Evolutionary conservation across 2,113 vertebrate genomes (phyloP).

Genomic region (Corvus hawaiiensis): DNA sequence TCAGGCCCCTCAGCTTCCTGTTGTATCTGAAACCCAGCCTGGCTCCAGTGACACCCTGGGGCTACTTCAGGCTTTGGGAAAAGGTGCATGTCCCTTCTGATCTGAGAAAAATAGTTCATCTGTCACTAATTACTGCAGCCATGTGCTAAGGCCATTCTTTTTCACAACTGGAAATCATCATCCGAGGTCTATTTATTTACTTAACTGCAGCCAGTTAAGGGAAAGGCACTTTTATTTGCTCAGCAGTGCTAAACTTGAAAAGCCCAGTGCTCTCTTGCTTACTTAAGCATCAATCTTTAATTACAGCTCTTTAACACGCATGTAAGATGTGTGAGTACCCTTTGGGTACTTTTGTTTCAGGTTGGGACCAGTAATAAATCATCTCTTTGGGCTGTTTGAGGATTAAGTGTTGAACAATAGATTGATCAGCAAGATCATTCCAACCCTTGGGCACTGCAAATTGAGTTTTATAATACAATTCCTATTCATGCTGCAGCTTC

Average conservation of each 20-base stretch:
- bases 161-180: not conserved
- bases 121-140: not conserved
- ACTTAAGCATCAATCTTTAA: not conserved
- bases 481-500: not conserved
- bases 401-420: not conserved
- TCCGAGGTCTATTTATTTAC: not conserved
- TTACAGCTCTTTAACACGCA: not conserved
- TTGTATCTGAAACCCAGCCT: not conserved
- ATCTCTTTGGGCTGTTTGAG: not conserved
- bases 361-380: not conserved
- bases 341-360: not conserved
- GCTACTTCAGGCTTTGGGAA: not conserved
- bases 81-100: not conserved
- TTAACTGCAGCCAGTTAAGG: not conserved
- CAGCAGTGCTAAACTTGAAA: not conserved
- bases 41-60: not conserved
- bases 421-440: not conserved
- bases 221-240: not conserved
- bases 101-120: not conserved
- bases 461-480: not conserved
- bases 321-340: not conserved
- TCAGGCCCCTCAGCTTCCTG: not conserved
- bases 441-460: not conserved
- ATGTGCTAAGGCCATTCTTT: not conserved
- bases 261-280: not conserved